Percentiles rank a stretch among this genome's conserved stretches.
Conservation (phyloP, 2,888 invertebrate species). For the Andrena camellia region DNA sequence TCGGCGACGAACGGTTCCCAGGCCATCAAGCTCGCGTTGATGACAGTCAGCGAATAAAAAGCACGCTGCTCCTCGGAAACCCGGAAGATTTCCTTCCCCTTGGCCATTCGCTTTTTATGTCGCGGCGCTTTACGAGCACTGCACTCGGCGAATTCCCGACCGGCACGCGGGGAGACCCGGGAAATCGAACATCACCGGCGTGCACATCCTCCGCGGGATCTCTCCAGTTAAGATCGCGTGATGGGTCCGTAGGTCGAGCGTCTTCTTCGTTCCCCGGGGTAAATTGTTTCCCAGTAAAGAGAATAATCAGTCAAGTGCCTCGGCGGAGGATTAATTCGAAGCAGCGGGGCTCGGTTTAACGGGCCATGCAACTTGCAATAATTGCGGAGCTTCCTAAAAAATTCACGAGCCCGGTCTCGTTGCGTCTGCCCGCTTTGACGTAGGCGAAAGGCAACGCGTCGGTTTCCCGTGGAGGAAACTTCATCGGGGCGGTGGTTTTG, state of each 20-base stretch:
- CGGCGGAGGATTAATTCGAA: neutral
- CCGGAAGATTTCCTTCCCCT: constrained; percentile 1
- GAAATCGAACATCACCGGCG: neutral
- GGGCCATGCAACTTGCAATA: constrained; percentile 48
- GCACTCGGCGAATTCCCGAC: constrained; percentile 44
- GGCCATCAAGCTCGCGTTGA: constrained; percentile 26
- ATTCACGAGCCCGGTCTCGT: constrained; percentile 10
- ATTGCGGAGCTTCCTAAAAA: constrained; percentile 35
- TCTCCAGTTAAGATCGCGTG: too few species aligned
- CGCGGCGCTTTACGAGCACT: constrained; percentile 41
- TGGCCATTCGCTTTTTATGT: constrained; percentile 28
- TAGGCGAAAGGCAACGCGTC: neutral
- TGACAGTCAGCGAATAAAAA: constrained; percentile 42
- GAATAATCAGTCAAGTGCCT: neutral
- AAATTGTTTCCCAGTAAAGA: neutral
- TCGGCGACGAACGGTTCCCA: constrained; percentile 15
- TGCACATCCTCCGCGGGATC: neutral
- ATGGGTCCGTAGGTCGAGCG: too few species aligned
- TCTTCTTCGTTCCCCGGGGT: neutral
- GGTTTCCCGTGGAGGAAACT: neutral
- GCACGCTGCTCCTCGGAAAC: neutral
- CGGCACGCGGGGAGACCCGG: constrained; percentile 19
- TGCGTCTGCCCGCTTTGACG: neutral
- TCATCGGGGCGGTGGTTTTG: neutral
- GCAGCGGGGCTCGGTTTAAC: constrained; percentile 21